Percentiles rank a stretch among this genome's conserved stretches.
Conservation (phyloP, 2,797 vertebrate genomes). For the Lerista edwardsae region DNA sequence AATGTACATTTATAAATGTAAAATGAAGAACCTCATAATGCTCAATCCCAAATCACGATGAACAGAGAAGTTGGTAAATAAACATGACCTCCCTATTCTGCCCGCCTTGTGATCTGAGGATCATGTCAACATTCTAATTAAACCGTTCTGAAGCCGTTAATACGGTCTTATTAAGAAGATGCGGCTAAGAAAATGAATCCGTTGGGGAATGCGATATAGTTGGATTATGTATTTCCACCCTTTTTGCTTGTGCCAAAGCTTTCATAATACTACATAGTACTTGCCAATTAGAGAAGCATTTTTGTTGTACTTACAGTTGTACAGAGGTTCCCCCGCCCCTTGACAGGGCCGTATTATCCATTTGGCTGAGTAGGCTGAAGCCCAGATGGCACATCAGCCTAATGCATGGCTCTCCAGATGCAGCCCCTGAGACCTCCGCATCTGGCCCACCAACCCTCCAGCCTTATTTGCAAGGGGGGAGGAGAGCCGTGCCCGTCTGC, state of each 20-base stretch:
- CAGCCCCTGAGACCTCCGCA: too few species aligned
- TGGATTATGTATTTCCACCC: conserved; percentile 53
- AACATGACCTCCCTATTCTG: conserved; percentile 24
- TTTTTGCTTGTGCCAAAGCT: conserved; percentile 50
- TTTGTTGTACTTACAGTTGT: conserved; percentile 48
- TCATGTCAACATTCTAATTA: conserved; percentile 54
- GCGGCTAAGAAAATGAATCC: conserved; percentile 42
- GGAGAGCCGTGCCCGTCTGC: too few species aligned
- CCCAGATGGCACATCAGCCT: too few species aligned
- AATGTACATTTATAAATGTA: not conserved
- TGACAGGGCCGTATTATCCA: too few species aligned
- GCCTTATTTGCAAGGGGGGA: too few species aligned
- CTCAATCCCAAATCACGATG: conserved; percentile 24
- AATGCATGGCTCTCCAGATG: too few species aligned
- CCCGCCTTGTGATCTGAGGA: conserved; percentile 45
- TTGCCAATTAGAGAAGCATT: conserved; percentile 41
- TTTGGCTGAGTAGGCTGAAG: too few species aligned
- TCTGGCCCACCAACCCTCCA: too few species aligned
- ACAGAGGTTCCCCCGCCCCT: conserved; percentile 51
- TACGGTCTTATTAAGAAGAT: conserved; percentile 54
- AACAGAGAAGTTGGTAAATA: conserved; percentile 31
- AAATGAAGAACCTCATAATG: conserved; percentile 18
- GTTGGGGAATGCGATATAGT: conserved; percentile 43
- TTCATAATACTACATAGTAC: conserved; percentile 43
- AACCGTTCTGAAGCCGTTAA: conserved; percentile 49